Percentiles rank a stretch among this genome's conserved stretches.
Conservation (phyloP, 2,113 vertebrate genomes). For the Addax nasomaculatus region DNA sequence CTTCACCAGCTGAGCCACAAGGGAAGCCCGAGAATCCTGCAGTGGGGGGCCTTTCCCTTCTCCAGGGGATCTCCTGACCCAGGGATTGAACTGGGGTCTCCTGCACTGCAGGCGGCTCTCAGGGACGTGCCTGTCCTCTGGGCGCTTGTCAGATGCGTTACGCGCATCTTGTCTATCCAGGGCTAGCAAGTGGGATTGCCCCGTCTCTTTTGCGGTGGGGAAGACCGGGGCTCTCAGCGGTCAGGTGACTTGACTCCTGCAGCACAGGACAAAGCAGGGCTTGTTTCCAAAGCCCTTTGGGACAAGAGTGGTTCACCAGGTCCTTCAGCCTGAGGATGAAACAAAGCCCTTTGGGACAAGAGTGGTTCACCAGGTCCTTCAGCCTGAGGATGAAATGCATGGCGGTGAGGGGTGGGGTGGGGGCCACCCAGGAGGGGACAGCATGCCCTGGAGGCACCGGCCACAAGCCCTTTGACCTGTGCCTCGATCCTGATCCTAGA, state of each 20-base stretch:
- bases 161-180: rapidly evolving
- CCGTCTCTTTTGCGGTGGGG: background rate
- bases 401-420: rapidly evolving
- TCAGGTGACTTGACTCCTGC: no score
- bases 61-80: background rate
- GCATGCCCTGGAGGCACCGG: rapidly evolving
- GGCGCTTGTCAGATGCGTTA: rapidly evolving
- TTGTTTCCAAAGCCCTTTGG: background rate
- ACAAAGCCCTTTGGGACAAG: background rate
- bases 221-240: background rate
- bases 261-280: background rate
- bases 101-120: background rate
- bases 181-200: background rate
- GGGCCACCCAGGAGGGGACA: background rate
- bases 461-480: background rate
- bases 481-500: background rate
- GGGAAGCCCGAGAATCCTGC: background rate
- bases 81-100: background rate
- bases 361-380: background rate
- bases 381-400: background rate
- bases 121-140: rapidly evolving
- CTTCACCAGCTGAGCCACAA: background rate
- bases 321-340: background rate
- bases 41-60: background rate
- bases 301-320: background rate